phyloP scores from a whole-genome alignment of 1,140 invertebrate species.

The Drosophila sulfurigaster region DNA sequence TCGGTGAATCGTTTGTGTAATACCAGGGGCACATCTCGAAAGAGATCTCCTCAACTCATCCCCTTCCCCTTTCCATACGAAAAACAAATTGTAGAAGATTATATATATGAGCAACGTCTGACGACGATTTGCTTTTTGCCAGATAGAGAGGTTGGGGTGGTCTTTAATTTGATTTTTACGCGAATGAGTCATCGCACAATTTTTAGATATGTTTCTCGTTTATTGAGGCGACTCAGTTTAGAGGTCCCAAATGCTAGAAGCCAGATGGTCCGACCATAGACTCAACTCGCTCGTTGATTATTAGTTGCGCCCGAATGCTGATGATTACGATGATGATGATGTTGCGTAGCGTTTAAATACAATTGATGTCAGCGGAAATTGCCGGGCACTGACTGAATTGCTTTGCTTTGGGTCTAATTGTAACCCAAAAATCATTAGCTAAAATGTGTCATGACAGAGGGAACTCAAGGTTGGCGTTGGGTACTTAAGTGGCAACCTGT shows the following conservation, averaged over 20 bases:
- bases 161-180: constrained; percentile 60
- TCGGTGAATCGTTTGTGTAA: constrained; percentile 38
- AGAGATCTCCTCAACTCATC: background rate
- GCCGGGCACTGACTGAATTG: constrained; percentile 20
- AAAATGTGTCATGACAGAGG: constrained; percentile 54
- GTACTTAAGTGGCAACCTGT: constrained; percentile 1
- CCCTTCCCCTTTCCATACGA: background rate
- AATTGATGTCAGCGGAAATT: constrained; percentile 78
- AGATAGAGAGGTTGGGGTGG: background rate
- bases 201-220: constrained; percentile 71
- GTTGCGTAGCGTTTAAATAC: constrained; percentile 43
- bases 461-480: background rate
- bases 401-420: constrained; percentile 4
- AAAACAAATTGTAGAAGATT: background rate
- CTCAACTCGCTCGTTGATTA: constrained; percentile 49
- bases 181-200: constrained; percentile 71
- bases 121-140: background rate
- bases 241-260: constrained; percentile 41
- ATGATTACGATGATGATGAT: constrained; percentile 20
- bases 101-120: background rate
- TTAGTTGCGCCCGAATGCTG: constrained; percentile 53
- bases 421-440: constrained; percentile 27
- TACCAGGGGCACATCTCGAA: constrained; percentile 19
- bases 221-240: constrained; percentile 42
- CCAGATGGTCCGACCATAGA: constrained; percentile 60